Conservation (phyloP, 2,888 invertebrate genomes). For the Hoplodrina ambigua region DNA sequence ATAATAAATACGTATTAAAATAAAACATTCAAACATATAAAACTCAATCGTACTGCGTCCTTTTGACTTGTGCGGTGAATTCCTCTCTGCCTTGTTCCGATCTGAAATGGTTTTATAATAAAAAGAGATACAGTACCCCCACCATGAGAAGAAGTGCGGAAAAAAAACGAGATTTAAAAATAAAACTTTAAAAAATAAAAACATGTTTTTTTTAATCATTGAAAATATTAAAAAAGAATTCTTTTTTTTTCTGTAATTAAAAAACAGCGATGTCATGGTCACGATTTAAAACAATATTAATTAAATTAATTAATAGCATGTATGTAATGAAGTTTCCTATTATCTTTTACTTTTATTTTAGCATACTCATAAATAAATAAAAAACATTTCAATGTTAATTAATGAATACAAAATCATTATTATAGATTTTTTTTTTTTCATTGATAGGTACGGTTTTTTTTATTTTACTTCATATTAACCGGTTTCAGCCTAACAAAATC, state of each 20-base stretch:
- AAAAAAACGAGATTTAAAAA: neutral
- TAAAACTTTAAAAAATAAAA: neutral
- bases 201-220: too few species aligned
- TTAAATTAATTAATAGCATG: neutral
- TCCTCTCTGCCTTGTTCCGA: slow-evolving; percentile 85
- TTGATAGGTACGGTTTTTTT: too few species aligned
- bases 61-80: slow-evolving; percentile 88
- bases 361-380: neutral
- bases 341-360: too few species aligned
- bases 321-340: too few species aligned
- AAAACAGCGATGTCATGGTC: neutral
- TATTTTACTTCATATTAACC: too few species aligned
- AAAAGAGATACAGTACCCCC: slow-evolving; percentile 65
- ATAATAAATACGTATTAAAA: slow-evolving; percentile 44
- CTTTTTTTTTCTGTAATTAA: neutral
- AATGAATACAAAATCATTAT: too few species aligned
- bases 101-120: slow-evolving; percentile 79
- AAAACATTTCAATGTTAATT: too few species aligned
- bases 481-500: neutral
- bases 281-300: neutral
- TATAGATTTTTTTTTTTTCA: too few species aligned
- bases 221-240: neutral
- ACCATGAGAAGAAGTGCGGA: slow-evolving; percentile 44
- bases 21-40: slow-evolving; percentile 70
- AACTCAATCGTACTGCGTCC: slow-evolving; percentile 86